These are phyloP conservation scores for Neria commutata DNA, from an alignment of 2,888 invertebrate species.

Conservation along the genomic window DNA sequence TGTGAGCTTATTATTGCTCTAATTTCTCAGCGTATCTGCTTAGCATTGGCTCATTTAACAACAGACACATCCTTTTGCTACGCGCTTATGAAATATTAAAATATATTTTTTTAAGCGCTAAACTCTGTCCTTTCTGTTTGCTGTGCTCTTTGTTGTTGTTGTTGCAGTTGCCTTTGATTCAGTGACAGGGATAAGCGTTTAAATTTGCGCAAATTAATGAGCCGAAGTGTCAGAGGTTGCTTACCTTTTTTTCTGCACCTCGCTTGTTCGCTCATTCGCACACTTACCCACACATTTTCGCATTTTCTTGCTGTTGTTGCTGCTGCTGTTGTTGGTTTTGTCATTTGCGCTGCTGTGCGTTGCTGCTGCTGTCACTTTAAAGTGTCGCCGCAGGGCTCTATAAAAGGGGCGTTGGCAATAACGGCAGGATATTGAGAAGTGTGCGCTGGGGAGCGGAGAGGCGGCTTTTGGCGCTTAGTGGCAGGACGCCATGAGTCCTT, in stretches of 20 bases:
- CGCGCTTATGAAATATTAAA: background rate
- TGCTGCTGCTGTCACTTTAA: constrained; percentile 12
- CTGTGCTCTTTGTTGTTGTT: background rate
- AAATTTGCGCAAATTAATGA: constrained; percentile 46
- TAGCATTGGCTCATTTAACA: background rate
- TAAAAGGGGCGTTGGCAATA: background rate
- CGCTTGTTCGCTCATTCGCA: no score
- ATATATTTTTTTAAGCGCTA: no score
- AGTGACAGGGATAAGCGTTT: constrained; percentile 35
- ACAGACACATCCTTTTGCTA: background rate
- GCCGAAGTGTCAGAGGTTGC: constrained; percentile 42
- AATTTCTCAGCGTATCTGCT: background rate
- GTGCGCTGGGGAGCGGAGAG: background rate
- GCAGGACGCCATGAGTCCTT: background rate
- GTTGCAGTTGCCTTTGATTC: constrained; percentile 23
- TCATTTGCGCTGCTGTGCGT: constrained; percentile 37
- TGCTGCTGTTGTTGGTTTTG: constrained; percentile 9
- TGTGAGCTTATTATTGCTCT: no score
- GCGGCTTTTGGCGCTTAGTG: constrained; percentile 3
- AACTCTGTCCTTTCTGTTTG: no score
- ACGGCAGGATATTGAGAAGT: background rate
- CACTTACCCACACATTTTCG: constrained; percentile 18
- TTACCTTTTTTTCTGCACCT: no score
- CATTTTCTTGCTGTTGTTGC: constrained; percentile 11
- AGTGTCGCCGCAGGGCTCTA: constrained; percentile 2